Evolutionary conservation across 2,113 vertebrate genomes (phyloP).

Genomic region (Burhinus bistriatus): DNA sequence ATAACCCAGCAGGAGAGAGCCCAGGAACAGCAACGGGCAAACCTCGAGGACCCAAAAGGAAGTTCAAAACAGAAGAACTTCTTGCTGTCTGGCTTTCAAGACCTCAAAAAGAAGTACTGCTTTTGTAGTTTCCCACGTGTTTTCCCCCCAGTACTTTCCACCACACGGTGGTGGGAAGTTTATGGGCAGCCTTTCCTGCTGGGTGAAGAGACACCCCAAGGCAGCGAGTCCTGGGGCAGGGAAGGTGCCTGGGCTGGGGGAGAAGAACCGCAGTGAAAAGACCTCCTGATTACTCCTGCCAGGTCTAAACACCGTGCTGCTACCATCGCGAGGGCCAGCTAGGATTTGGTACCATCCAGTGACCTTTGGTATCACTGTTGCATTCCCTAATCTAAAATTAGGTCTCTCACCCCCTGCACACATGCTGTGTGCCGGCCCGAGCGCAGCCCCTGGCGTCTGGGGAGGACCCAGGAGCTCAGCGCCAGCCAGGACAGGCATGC

Average conservation of each 20-base stretch:
- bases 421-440: not conserved
- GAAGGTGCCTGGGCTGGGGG: not conserved
- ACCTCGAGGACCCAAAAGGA: not conserved
- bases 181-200: not conserved
- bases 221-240: not conserved
- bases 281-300: not conserved
- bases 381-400: constrained; percentile 36
- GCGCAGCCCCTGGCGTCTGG: fast-evolving
- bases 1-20: not conserved
- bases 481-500: not conserved
- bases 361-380: not conserved
- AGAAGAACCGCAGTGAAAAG: not conserved
- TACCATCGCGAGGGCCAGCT: not conserved
- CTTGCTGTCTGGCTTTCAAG: not conserved
- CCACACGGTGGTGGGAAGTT: fast-evolving
- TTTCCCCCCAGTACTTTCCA: not conserved
- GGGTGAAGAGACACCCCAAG: not conserved
- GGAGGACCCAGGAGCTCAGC: not conserved
- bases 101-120: not conserved
- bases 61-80: not conserved
- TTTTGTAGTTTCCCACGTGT: not conserved
- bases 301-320: not conserved
- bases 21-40: not conserved
- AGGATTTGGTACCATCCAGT: not conserved
- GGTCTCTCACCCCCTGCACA: not conserved